Evolutionary conservation across 1,140 invertebrate species (phyloP).

Genomic region (Lepidurus arcticus): DNA sequence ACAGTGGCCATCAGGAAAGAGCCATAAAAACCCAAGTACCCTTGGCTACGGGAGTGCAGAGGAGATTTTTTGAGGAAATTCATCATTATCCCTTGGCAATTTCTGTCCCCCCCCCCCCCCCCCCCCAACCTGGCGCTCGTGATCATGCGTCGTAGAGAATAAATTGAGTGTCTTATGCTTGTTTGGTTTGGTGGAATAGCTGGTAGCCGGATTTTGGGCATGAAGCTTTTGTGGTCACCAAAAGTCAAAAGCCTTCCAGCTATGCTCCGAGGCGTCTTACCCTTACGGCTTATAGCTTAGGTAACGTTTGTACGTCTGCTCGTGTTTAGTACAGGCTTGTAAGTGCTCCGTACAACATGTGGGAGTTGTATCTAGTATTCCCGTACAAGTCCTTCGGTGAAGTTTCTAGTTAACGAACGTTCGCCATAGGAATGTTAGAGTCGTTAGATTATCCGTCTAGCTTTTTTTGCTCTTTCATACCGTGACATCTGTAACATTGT

Average conservation of each 20-base stretch:
- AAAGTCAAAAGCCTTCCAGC: background rate
- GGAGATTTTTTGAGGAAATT: no score
- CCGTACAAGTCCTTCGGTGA: background rate
- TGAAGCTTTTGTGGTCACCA: slow-evolving; percentile 4
- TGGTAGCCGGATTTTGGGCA: background rate
- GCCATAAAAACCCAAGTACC: no score
- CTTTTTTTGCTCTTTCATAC: background rate
- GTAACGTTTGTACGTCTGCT: slow-evolving; percentile 6
- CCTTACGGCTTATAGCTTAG: slow-evolving; percentile 13
- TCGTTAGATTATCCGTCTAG: background rate
- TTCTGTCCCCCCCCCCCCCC: background rate
- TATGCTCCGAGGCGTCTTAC: background rate
- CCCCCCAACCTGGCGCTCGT: background rate
- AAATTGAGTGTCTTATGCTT: slow-evolving; percentile 1
- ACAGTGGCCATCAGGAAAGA: background rate
- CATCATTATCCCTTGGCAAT: background rate
- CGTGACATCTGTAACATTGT: slow-evolving; percentile 9
- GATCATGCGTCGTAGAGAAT: background rate
- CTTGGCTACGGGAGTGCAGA: no score
- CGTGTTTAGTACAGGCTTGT: slow-evolving; percentile 4
- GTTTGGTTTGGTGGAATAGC: background rate
- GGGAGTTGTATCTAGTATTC: background rate
- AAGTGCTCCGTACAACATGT: slow-evolving; percentile 14
- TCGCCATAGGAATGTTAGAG: background rate
- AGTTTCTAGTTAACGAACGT: background rate